Base-by-base conservation (phyloP, 1,140 invertebrate species). In the Helicoverpa armigera region DNA sequence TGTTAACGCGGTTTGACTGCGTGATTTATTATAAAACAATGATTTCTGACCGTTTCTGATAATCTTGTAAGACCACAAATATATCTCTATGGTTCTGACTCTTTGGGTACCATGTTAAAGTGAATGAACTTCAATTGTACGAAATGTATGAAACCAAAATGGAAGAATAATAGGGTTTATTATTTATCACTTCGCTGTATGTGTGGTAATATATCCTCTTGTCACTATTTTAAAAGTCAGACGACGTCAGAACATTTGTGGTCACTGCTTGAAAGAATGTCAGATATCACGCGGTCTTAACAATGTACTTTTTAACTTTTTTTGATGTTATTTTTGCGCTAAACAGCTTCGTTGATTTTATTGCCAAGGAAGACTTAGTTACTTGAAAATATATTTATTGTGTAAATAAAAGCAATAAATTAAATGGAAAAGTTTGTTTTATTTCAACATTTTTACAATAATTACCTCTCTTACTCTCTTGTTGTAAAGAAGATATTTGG, bases 391-490 rank as follows among this genome's bases (percentile, higher is more conserved):
- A 58, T 85, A 82, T 82, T 83, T 86, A 84, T 86, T 84, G 83
- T 86, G 85, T 86, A 86, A 86, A 86, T 86, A 86, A 86, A 86
- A 69, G 65, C 80, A 83, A 80, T 84, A 75, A 82, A 84, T 80
- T 82, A 83, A 72, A 82, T 79, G 70, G 53, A 18, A 61, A 70
- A 73, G 60, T 76, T 61, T 51, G 35, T 81, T 82, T 85, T 82
- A 78, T 79, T 81, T 63, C 12, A 67, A 70, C 23, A 29, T 23
- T 70, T 29, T 29, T 53, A 72, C 67, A 70, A 14, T 43, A 43
- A 9, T 7, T 43, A 9, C 9, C 35, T 7, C 0, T 3, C 7
- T 35, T 35, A 35, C 3, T 35, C 35, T 7, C 18, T 43, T 43
- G 61, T 60, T 1, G 11, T 60, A 35, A 35, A 35, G 7, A 35